Base-by-base conservation (phyloP, 1,140 invertebrate species). In the Neodiprion fabricii region DNA sequence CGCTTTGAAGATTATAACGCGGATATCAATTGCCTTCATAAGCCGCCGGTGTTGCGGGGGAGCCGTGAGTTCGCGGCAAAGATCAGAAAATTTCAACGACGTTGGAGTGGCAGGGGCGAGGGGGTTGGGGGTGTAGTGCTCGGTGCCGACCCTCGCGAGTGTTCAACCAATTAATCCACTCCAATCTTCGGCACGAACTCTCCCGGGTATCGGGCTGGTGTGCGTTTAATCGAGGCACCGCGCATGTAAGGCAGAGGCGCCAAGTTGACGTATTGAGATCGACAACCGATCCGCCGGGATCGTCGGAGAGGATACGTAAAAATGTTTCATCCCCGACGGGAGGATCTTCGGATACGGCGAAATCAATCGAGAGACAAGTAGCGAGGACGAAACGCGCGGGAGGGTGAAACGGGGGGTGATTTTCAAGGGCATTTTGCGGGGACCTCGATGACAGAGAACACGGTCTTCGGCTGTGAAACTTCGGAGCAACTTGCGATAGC, bases 91-190 rank as follows among this genome's bases (percentile, higher is more conserved):
- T 82, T 83, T 82, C 80, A 83, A 83, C 79, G 53, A 61, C 53
- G 53, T 17, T 61, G 53, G n/a, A 61, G 53, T 61, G 53, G n/a
- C 11, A 40, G 53, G 11, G 53, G 53, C 11, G 11, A 3, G 80
- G 79, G 82, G 81, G 77, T 76, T 75, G 74, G 76, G 67, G 76
- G 73, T 67, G 74, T 50, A 74, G 80, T 75, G 75, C 74, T 75
- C 79, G 79, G 74, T 5, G 76, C 67, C 76, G 81, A 80, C 81
- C 81, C 82, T 78, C 81, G 84, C 79, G 84, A 85, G 80, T 83
- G 82, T 84, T 85, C 80, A 83, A 83, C 83, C 84, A 85, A 85
- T 85, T 85, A 85, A 85, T 85, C 83, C 83, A 83, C 84, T 85
- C 83, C 84, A 84, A 84, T 84, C 80, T 78, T 74, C 75, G 76